Evolutionary conservation across 2,797 vertebrate genomes (phyloP), one percentile per base, ranked within the genome.

Genomic region (Miichthys miiuy): DNA sequence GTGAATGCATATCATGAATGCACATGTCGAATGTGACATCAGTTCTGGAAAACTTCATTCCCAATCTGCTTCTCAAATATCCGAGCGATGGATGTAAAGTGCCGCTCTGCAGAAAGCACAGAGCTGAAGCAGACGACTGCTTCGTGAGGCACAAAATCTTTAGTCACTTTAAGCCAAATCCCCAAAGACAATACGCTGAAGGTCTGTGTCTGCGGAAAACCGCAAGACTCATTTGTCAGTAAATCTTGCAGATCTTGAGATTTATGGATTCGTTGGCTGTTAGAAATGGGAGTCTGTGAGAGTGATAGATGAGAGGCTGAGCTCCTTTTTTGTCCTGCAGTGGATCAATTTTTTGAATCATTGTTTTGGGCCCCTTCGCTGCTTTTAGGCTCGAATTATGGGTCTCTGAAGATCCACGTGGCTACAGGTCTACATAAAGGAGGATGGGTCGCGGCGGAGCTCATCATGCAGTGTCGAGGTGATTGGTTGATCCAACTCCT

Each of bases 41-140:
- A 30, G 61, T 20, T 80, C 80, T 86, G 78, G 67, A 83, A 69
- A 81, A 44, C 58, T 54, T 77, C 46, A 27, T 57, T 75, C 68
- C 64, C 1, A 57, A 58, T 46, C 30, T 69, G 41, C 62, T 72
- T 81, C 60, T 78, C 65, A 64, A 46, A 52, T 64, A 27, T 77
- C 65, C 27, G 17, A 60, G 54, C 11, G 0, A 72, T n/a, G 16
- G 65, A 52, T 54, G 8, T 18, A 44, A 47, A n/a, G 52, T 47
- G 46, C 0, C 58, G 25, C 18, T 38, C 57, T 46, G 52, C 52
- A 72, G 25, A 68, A 61, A 78, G 8, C 16, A 20, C 18, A 20
- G 23, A 70, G 61, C 23, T 52, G 65, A 67, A 54, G 63, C 62
- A 73, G 74, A 75, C 23, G 12, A 23, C n/a, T 17, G 30, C 57